Conservation (phyloP, 2,113 vertebrate genomes). For the Delphinapterus leucas region DNA sequence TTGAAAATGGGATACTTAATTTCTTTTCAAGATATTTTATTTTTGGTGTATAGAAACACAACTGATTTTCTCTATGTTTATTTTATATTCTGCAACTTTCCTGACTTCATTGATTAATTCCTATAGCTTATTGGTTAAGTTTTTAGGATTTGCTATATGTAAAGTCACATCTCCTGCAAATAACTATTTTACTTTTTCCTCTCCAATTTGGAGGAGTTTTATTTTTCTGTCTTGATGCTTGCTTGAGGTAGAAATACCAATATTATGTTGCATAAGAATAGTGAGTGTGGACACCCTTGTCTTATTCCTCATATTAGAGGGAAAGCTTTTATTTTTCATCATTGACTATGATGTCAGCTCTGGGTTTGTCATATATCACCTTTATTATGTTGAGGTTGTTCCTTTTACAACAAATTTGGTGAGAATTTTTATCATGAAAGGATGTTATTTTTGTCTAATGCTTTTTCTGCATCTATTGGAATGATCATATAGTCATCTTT, state of each 20-base stretch:
- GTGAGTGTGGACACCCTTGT: not conserved
- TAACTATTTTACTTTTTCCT: not conserved
- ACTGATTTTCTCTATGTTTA: not conserved
- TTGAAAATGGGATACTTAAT: not conserved
- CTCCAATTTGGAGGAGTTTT: not conserved
- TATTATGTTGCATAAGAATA: not conserved
- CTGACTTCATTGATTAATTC: not conserved
- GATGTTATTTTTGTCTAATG: not conserved
- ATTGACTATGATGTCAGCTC: not conserved
- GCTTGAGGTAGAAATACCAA: not conserved
- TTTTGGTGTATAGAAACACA: not conserved
- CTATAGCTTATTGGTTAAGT: not conserved
- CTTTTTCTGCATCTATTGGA: not conserved
- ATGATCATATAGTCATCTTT: not conserved
- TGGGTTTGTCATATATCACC: not conserved
- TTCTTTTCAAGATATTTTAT: not conserved
- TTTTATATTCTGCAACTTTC: not conserved
- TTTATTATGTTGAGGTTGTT: not conserved
- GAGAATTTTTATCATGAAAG: not conserved
- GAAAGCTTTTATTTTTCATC: not conserved
- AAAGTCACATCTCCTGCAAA: not conserved
- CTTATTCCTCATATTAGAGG: not conserved
- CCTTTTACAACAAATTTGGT: not conserved
- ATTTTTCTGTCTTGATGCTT: not conserved
- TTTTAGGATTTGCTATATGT: not conserved